phyloP scores from a whole-genome alignment of 1,140 invertebrate genomes.

The Mycetomoellerius zeteki region DNA sequence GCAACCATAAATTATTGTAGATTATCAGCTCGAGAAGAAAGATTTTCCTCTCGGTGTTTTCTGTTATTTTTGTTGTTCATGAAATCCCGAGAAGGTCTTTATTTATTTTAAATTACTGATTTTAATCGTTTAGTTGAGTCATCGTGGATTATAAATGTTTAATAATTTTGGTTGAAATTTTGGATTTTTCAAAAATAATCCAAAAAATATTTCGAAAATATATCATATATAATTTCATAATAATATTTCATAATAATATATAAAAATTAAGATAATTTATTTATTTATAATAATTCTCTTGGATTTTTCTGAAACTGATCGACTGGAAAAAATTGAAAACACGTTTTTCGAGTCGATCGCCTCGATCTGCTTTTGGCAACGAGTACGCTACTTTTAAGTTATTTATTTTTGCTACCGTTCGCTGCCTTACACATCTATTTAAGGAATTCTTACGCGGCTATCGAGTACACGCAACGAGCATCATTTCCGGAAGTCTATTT shows the following conservation, averaged over 20 bases:
- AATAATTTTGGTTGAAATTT: not conserved
- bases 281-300: not conserved
- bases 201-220: constrained; percentile 42
- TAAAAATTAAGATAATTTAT: constrained; percentile 35
- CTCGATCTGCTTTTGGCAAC: constrained; percentile 44
- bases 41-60: constrained; percentile 40
- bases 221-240: not conserved
- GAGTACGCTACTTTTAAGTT: constrained; percentile 46
- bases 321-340: not conserved
- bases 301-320: not conserved
- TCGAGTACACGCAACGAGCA: constrained; percentile 31
- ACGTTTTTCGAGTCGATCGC: constrained; percentile 13
- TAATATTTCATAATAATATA: constrained; percentile 22
- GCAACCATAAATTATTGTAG: constrained; percentile 1
- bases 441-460: constrained; percentile 23
- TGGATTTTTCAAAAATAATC: not conserved
- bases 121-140: not conserved
- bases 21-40: not conserved
- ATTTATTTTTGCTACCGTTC: constrained; percentile 63
- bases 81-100: not conserved
- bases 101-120: not conserved
- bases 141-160: not conserved
- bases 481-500: constrained; percentile 19
- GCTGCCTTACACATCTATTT: constrained; percentile 39
- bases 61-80: constrained; percentile 7